phyloP scores from a whole-genome alignment of 2,888 invertebrate genomes.

The Chloromyia formosa region DNA sequence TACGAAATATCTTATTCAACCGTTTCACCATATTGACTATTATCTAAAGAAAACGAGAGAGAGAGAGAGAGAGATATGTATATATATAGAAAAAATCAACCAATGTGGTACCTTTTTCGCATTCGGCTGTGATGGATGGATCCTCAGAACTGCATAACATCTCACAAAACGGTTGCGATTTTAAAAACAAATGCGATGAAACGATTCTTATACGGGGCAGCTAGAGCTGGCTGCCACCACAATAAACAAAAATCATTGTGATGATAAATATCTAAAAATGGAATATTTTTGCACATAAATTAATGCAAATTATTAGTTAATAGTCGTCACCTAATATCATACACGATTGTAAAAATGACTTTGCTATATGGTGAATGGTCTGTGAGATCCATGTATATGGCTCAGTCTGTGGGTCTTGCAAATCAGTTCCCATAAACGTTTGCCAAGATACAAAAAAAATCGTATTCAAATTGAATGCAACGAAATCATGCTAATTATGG shows the following conservation, averaged over 20 bases:
- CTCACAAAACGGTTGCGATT: neutral
- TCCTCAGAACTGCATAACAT: neutral
- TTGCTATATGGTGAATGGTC: neutral
- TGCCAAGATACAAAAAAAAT: slow-evolving; percentile 9
- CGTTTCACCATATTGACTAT: neutral
- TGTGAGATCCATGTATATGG: too few species aligned
- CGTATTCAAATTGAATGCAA: slow-evolving; percentile 19
- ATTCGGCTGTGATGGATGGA: too few species aligned
- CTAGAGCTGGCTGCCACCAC: too few species aligned
- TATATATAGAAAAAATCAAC: too few species aligned
- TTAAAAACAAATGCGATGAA: neutral
- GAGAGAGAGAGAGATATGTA: too few species aligned
- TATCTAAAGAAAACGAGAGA: neutral
- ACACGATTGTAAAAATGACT: neutral
- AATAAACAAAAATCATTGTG: too few species aligned
- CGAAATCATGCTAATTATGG: slow-evolving; percentile 36
- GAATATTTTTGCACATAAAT: neutral
- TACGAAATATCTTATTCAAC: slow-evolving; percentile 14
- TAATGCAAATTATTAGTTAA: slow-evolving; percentile 10
- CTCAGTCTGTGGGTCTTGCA: neutral
- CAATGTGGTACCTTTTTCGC: too few species aligned
- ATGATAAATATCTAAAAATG: too few species aligned
- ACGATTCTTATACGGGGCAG: neutral
- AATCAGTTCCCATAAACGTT: slow-evolving; percentile 9
- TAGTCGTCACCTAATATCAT: neutral